A percentile compares a stretch with the other conserved stretches of the same genome.
Evolutionary conservation across 64 coral and sea anemone species (phyloP).

Genomic region (Actinia tenebrosa): DNA sequence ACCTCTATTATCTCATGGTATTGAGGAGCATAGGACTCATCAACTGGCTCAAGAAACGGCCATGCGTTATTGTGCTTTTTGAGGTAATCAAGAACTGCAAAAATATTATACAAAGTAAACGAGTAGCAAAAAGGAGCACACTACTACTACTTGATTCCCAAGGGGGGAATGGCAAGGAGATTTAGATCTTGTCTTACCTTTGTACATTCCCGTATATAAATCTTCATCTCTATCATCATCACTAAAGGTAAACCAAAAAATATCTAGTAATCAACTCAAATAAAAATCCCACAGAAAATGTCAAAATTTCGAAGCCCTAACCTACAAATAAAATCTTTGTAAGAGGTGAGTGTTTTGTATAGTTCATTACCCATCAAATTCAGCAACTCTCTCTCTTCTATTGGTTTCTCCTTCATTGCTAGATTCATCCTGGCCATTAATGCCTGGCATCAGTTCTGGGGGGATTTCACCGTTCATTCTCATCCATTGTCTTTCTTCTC

Average conservation of each 20-base stretch:
- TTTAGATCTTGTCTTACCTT: conserved; percentile 35
- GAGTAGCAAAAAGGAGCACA: too few relatives aligned
- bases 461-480: conserved; percentile 78
- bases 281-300: too few relatives aligned
- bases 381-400: conserved; percentile 22
- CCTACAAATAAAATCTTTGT: too few relatives aligned
- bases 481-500: conserved; percentile 92
- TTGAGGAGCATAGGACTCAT: conserved; percentile 95
- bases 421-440: conserved; percentile 55
- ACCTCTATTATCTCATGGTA: conserved; percentile 98
- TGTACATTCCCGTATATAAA: conserved; percentile 94
- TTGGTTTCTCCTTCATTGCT: conserved; percentile 41
- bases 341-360: neutral
- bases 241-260: neutral
- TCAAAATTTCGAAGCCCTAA: too few relatives aligned
- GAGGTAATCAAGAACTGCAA: conserved; percentile 73
- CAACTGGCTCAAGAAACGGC: conserved; percentile 95
- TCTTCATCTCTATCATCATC: conserved; percentile 91
- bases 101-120: neutral
- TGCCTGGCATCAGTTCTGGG: conserved; percentile 21
- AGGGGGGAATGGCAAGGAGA: too few relatives aligned
- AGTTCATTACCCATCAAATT: neutral
- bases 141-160: too few relatives aligned
- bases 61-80: conserved; percentile 93
- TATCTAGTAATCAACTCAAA: neutral